phyloP scores from a whole-genome alignment of 2,113 vertebrate genomes.

The Coreoperca whiteheadi region DNA sequence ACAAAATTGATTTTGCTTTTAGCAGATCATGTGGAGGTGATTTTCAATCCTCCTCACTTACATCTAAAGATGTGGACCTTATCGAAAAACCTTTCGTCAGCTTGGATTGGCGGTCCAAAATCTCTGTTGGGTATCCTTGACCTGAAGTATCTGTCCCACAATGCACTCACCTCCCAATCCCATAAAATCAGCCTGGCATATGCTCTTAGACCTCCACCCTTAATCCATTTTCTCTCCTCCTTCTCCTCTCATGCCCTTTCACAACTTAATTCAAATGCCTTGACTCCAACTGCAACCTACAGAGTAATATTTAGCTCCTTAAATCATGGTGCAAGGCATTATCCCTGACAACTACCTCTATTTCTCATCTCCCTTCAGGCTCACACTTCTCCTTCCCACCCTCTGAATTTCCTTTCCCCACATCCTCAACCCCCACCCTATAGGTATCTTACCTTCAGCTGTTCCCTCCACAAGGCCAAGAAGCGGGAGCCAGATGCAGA shows the following conservation, averaged over 20 bases:
- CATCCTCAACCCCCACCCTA: constrained; percentile 13
- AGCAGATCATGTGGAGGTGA: neutral
- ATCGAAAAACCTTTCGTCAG: neutral
- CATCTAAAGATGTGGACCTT: neutral
- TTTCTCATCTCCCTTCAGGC: constrained; percentile 22
- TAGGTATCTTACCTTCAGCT: constrained; percentile 50
- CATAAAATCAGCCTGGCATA: constrained; percentile 30
- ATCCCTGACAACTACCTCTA: constrained; percentile 36
- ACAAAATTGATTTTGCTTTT: neutral
- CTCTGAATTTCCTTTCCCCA: constrained; percentile 34
- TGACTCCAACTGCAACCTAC: constrained; percentile 59
- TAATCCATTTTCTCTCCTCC: constrained; percentile 47
- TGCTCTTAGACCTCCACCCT: constrained; percentile 51
- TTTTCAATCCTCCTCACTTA: neutral
- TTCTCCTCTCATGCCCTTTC: constrained; percentile 51
- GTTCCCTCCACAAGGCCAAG: constrained; percentile 39
- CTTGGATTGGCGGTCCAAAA: neutral
- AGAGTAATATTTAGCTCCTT: constrained; percentile 72
- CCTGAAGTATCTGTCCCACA: constrained; percentile 24
- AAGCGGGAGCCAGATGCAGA: constrained; percentile 67
- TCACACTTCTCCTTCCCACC: constrained; percentile 51
- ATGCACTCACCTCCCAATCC: constrained; percentile 24
- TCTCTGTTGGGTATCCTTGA: constrained; percentile 19
- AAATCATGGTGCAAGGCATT: constrained; percentile 62
- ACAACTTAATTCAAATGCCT: constrained; percentile 75